Evolutionary conservation across 2,113 vertebrate species (phyloP).

Genomic region (Emydocephalus ijimae): DNA sequence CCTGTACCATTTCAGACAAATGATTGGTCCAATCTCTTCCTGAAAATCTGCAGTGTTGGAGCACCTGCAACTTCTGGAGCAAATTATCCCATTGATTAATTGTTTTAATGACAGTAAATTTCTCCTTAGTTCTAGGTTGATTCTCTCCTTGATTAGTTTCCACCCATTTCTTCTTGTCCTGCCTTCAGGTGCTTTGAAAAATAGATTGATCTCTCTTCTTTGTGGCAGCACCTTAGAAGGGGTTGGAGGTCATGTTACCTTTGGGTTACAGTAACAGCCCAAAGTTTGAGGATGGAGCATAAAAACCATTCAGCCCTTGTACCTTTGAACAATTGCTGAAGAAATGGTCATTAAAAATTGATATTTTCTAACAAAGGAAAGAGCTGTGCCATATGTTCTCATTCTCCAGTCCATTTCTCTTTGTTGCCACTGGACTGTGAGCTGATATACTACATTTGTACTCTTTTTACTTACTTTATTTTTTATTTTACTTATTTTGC

Average conservation of each 20-base stretch:
- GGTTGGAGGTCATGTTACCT: not conserved
- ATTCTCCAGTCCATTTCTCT: not conserved
- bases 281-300: not conserved
- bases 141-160: not conserved
- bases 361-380: not conserved
- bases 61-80: not conserved
- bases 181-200: not conserved
- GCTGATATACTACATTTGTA: not conserved
- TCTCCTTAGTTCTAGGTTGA: not conserved
- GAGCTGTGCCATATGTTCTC: not conserved
- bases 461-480: not conserved
- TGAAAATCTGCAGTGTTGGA: not conserved
- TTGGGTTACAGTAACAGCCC: not conserved
- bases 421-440: not conserved
- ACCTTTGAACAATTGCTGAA: not conserved
- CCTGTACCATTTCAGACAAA: not conserved
- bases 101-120: not conserved
- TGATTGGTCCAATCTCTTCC: not conserved
- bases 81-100: not conserved
- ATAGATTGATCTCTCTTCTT: not conserved
- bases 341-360: not conserved
- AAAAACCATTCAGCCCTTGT: not conserved
- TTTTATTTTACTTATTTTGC: not conserved
- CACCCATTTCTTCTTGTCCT: not conserved
- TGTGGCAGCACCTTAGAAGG: not conserved